These are phyloP conservation scores for Sandelia bainsii DNA, from an alignment of 2,797 vertebrate genomes.

Conservation along the genomic window DNA sequence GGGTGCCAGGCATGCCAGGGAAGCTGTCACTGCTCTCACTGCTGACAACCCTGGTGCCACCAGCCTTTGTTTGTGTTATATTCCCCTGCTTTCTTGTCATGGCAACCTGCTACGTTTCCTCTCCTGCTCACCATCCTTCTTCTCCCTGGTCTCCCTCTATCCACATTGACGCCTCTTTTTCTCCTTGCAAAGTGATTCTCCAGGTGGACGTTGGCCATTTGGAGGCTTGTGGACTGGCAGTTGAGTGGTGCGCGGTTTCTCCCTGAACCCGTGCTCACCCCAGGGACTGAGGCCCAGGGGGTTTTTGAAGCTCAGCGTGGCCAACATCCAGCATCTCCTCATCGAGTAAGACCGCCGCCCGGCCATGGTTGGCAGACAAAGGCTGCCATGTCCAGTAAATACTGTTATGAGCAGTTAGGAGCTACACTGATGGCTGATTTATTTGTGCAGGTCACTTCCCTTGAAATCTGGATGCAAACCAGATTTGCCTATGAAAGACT, in stretches of 20 bases:
- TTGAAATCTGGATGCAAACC: slow-evolving; percentile 37
- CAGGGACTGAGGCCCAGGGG: slow-evolving; percentile 63
- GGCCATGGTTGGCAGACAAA: slow-evolving; percentile 57
- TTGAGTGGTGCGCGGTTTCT: slow-evolving; percentile 72
- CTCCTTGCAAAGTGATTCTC: slow-evolving; percentile 74
- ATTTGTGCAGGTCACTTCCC: slow-evolving; percentile 64
- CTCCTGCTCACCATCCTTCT: slow-evolving; percentile 65
- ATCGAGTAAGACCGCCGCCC: slow-evolving; percentile 55
- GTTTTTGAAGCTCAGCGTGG: slow-evolving; percentile 58
- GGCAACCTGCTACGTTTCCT: slow-evolving; percentile 77
- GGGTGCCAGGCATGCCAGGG: slow-evolving; percentile 64
- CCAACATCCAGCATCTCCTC: slow-evolving; percentile 68
- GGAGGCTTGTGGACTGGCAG: slow-evolving; percentile 69
- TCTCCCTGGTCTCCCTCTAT: slow-evolving; percentile 57
- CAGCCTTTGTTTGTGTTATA: slow-evolving; percentile 80
- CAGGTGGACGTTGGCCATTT: slow-evolving; percentile 75
- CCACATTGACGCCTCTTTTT: slow-evolving; percentile 64
- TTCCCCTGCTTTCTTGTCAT: slow-evolving; percentile 77
- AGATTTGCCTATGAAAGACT: slow-evolving; percentile 60
- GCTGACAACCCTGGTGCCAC: slow-evolving; percentile 69
- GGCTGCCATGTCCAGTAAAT: slow-evolving; percentile 66
- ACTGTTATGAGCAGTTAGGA: slow-evolving; percentile 68
- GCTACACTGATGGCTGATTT: slow-evolving; percentile 58
- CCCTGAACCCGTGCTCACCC: slow-evolving; percentile 69
- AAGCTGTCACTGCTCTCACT: slow-evolving; percentile 73